These are phyloP conservation scores for Channa striata DNA, from an alignment of 2,797 vertebrate genomes.

Conservation along the genomic window DNA sequence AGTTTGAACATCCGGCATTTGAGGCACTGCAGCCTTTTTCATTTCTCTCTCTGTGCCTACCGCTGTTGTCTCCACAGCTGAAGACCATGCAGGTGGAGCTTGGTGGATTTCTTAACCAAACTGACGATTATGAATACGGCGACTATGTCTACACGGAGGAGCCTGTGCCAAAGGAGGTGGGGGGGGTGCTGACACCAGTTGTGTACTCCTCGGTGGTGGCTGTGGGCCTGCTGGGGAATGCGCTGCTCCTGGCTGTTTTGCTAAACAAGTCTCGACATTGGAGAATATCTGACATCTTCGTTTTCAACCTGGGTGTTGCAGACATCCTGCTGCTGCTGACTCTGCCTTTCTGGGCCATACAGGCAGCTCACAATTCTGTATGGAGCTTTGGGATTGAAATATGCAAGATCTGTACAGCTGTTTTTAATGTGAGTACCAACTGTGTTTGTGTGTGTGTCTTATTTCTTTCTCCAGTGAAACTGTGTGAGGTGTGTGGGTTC, in stretches of 20 bases:
- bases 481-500: slow-evolving; percentile 5
- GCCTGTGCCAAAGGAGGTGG: accelerated
- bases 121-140: slow-evolving; percentile 41
- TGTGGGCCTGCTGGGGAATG: slow-evolving; percentile 84
- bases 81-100: slow-evolving; percentile 28
- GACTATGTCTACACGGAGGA: slow-evolving; percentile 60
- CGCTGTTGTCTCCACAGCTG: slow-evolving; percentile 29
- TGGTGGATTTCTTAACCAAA: slow-evolving; percentile 68
- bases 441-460: too few species aligned
- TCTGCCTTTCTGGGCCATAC: slow-evolving; percentile 84
- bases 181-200: slow-evolving; percentile 60
- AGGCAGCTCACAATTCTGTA: slow-evolving; percentile 43
- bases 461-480: neutral
- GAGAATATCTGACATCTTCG: slow-evolving; percentile 84
- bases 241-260: slow-evolving; percentile 76
- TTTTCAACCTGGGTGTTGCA: slow-evolving; percentile 81
- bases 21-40: neutral
- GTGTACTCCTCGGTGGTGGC: slow-evolving; percentile 79
- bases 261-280: slow-evolving; percentile 67
- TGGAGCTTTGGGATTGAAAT: slow-evolving; percentile 73
- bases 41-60: slow-evolving; percentile 12
- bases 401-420: slow-evolving; percentile 83
- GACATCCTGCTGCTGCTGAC: slow-evolving; percentile 87
- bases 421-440: slow-evolving; percentile 83
- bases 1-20: neutral